Percentiles rank a stretch among this genome's conserved stretches.
These are phyloP conservation scores for Stylophora pistillata DNA, from an alignment of 64 coral and sea anemone genomes.

Conservation along the genomic window DNA sequence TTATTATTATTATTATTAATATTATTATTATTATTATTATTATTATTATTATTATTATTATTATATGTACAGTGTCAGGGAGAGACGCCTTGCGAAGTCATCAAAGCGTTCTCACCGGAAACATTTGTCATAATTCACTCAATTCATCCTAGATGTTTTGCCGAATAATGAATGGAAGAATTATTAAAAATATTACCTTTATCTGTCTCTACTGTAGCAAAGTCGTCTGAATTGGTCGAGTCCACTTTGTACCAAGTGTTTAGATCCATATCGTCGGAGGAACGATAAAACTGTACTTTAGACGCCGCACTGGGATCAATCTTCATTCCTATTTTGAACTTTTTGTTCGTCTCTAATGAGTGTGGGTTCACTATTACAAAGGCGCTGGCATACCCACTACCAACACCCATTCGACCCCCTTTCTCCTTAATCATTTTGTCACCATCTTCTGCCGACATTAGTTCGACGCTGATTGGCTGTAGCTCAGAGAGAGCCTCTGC, in stretches of 20 bases:
- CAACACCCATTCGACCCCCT: constrained; percentile 82
- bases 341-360: constrained; percentile 64
- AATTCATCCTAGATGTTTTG: too few relatives aligned
- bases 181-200: constrained; percentile 37
- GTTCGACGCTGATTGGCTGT: constrained; percentile 62
- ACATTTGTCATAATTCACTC: too few relatives aligned
- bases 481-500: constrained; percentile 51
- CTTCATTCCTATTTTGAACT: constrained; percentile 69
- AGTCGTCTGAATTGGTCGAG: constrained; percentile 31
- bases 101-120: too few relatives aligned
- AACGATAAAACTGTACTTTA: constrained; percentile 71
- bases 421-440: constrained; percentile 75
- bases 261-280: constrained; percentile 54
- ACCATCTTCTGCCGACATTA: constrained; percentile 68
- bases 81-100: too few relatives aligned
- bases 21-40: too few relatives aligned
- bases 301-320: constrained; percentile 65
- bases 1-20: too few relatives aligned
- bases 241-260: constrained; percentile 90
- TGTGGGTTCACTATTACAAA: constrained; percentile 87
- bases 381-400: constrained; percentile 84
- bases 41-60: too few relatives aligned
- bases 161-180: too few relatives aligned
- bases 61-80: not conserved
- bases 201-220: constrained; percentile 62